Conservation (phyloP, 1,140 invertebrate genomes). For the Drosophila lowei region DNA sequence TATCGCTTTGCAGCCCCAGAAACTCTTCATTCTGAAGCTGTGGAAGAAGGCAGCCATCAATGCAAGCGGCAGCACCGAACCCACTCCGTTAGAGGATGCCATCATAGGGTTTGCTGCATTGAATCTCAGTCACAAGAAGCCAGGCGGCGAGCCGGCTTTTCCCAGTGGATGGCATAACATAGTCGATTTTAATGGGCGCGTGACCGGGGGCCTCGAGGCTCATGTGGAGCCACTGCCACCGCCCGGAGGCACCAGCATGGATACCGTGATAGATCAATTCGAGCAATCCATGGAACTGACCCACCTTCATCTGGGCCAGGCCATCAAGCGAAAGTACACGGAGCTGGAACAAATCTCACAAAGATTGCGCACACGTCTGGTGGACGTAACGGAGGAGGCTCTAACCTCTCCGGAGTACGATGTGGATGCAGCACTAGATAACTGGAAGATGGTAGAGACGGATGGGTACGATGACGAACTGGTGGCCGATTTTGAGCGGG, state of each 20-base stretch:
- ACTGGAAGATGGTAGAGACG: conserved; percentile 65
- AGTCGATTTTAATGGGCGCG: conserved; percentile 85
- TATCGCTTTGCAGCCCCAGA: conserved; percentile 83
- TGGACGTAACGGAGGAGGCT: conserved; percentile 85
- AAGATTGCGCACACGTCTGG: conserved; percentile 84
- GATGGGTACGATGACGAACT: conserved; percentile 84
- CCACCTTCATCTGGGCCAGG: conserved; percentile 80
- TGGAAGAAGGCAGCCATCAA: conserved; percentile 84
- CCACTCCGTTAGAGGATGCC: conserved; percentile 84
- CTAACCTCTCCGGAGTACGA: conserved; percentile 75
- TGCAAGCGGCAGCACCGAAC: conserved; percentile 57
- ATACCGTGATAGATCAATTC: conserved; percentile 67
- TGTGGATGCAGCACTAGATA: conserved; percentile 52
- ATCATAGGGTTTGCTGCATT: conserved; percentile 86
- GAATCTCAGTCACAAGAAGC: conserved; percentile 84
- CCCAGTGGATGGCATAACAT: conserved; percentile 87
- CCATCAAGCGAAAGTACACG: conserved; percentile 85
- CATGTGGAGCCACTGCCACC: conserved; percentile 48
- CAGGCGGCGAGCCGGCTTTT: conserved; percentile 82
- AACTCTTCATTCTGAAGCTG: conserved; percentile 86
- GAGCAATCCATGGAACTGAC: conserved; percentile 61
- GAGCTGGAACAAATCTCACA: conserved; percentile 87
- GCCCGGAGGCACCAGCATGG: conserved; percentile 26
- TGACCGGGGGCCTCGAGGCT: conserved; percentile 86
- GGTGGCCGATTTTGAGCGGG: conserved; percentile 83